A percentile compares a stretch with the other conserved stretches of the same genome.
These are phyloP conservation scores for Bombyx huttoni DNA, from an alignment of 2,888 invertebrate genomes.

Conservation along the genomic window DNA sequence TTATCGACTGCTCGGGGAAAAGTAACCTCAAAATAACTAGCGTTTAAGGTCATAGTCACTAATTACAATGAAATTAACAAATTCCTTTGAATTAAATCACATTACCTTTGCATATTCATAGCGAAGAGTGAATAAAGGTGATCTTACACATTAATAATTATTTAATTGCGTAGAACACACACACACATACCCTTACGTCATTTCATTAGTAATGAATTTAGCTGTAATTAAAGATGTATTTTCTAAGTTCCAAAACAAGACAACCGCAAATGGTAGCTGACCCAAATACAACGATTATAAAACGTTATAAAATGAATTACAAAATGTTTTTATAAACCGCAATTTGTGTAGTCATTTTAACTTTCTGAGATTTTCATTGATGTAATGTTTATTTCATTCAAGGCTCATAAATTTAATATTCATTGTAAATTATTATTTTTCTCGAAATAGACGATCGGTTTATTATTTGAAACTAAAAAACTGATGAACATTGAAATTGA, in stretches of 20 bases:
- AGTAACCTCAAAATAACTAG: no score
- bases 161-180: not conserved
- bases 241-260: not conserved
- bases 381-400: not conserved
- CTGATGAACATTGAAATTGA: no score
- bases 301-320: not conserved
- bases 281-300: not conserved
- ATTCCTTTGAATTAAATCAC: no score
- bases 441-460: no score
- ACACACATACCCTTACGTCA: not conserved
- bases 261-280: not conserved
- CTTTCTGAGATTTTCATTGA: not conserved
- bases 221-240: not conserved
- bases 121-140: no score
- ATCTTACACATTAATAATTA: no score
- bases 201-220: not conserved
- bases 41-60: no score
- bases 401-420: no score
- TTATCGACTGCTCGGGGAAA: not conserved
- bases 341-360: not conserved
- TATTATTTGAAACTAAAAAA: no score
- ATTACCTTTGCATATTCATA: no score
- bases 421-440: no score
- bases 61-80: no score
- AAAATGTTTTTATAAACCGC: not conserved